Evolutionary conservation across 2,113 vertebrate species (phyloP).

Genomic region (Puntigrus tetrazona): DNA sequence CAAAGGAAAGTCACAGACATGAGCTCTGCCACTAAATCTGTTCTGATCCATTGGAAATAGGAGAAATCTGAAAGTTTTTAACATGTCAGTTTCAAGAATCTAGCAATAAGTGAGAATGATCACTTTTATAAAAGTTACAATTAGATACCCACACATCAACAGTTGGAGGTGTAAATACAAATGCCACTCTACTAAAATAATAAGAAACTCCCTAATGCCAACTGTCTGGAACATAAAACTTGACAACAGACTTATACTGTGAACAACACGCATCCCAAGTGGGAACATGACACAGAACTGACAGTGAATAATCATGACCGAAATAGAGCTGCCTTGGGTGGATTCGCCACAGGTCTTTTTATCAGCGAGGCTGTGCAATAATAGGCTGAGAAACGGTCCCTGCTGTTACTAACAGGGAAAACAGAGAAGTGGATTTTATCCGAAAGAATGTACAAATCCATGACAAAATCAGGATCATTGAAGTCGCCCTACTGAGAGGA

Average conservation of each 20-base stretch:
- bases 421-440: slow-evolving; percentile 25
- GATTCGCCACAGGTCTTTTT: slow-evolving; percentile 5
- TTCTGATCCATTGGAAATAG: not conserved
- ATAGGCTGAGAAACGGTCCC: not conserved
- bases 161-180: slow-evolving; percentile 18
- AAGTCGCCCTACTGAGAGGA: not conserved
- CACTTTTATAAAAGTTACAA: not conserved
- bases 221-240: not conserved
- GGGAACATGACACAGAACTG: slow-evolving; percentile 31
- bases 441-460: slow-evolving; percentile 11
- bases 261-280: not conserved
- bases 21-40: not conserved
- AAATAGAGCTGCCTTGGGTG: slow-evolving; percentile 1
- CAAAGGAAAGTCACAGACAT: not conserved
- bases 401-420: slow-evolving; percentile 26
- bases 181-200: slow-evolving; percentile 7
- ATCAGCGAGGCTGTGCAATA: not conserved
- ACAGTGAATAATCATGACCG: slow-evolving; percentile 28
- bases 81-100: not conserved
- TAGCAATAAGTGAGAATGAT: not conserved
- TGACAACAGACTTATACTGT: slow-evolving; percentile 23
- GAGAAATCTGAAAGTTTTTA: not conserved
- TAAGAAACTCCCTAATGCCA: slow-evolving; percentile 26
- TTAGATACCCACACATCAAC: not conserved
- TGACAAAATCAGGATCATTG: not conserved